phyloP scores from a whole-genome alignment of 2,113 vertebrate species.

The Corynorhinus townsendii region DNA sequence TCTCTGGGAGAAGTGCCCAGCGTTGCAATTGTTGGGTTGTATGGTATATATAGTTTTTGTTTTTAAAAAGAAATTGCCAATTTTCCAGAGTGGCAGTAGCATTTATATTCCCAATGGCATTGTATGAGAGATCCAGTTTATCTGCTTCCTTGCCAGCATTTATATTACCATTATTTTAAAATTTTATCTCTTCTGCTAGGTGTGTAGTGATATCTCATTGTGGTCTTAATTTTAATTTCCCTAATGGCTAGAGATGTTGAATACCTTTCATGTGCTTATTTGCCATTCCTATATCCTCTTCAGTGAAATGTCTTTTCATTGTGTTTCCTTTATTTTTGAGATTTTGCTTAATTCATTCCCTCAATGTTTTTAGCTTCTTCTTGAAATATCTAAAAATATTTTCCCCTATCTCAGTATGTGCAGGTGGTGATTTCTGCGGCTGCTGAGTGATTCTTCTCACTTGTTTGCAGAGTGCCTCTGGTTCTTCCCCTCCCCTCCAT shows the following conservation, averaged over 20 bases:
- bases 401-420: neutral
- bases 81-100: neutral
- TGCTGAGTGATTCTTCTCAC: neutral
- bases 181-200: neutral
- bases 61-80: neutral
- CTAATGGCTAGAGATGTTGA: neutral
- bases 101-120: neutral
- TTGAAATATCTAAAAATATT: neutral
- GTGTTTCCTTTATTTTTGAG: neutral
- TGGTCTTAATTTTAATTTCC: neutral
- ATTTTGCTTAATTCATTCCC: neutral
- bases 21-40: neutral
- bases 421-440: neutral
- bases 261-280: neutral
- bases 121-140: neutral
- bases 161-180: neutral
- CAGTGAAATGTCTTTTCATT: neutral
- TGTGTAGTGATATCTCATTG: neutral
- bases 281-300: neutral
- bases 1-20: neutral
- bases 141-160: neutral
- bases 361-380: neutral
- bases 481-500: fast-evolving
- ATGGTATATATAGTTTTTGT: neutral
- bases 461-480: neutral